A percentile compares a stretch with the other conserved stretches of the same genome.
These are phyloP conservation scores for Chaenocephalus aceratus DNA, from an alignment of 2,113 vertebrate species.

Conservation along the genomic window DNA sequence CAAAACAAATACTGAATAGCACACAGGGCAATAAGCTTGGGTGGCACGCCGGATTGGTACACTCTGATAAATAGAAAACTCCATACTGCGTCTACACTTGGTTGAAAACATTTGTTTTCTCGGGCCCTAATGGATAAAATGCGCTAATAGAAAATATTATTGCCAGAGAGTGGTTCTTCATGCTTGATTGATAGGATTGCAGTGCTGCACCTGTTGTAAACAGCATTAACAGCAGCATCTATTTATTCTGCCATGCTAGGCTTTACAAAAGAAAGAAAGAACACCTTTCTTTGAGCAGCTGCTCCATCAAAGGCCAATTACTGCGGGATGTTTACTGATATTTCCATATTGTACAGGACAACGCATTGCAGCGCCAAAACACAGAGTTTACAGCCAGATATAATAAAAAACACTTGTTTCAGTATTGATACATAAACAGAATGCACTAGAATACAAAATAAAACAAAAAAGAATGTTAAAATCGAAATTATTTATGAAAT, in stretches of 20 bases:
- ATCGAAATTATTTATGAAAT: conserved; percentile 54
- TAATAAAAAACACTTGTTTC: conserved; percentile 40
- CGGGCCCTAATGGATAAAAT: conserved; percentile 57
- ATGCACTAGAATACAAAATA: conserved; percentile 48
- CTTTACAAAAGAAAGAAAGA: conserved; percentile 26
- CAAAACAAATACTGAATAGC: conserved; percentile 60
- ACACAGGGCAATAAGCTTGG: conserved; percentile 59
- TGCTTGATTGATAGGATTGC: conserved; percentile 50
- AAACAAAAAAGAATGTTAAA: conserved; percentile 43
- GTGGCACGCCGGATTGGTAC: conserved; percentile 46
- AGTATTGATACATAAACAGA: conserved; percentile 43
- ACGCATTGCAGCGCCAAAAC: conserved; percentile 31
- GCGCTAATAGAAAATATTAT: conserved; percentile 37
- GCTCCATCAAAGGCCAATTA: conserved; percentile 34
- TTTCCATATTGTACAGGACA: conserved; percentile 30
- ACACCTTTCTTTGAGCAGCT: conserved; percentile 40
- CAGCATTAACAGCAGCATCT: conserved; percentile 28
- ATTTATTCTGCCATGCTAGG: conserved; percentile 24
- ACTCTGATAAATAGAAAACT: conserved; percentile 61
- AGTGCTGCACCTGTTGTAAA: conserved; percentile 51
- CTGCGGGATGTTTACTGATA: conserved; percentile 47
- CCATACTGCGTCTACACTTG: conserved; percentile 34
- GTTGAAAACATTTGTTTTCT: conserved; percentile 43
- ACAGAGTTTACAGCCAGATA: conserved; percentile 30
- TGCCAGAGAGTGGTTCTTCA: conserved; percentile 32